phyloP scores from a whole-genome alignment of 2,888 invertebrate genomes.

The Tenthredo distinguenda region DNA sequence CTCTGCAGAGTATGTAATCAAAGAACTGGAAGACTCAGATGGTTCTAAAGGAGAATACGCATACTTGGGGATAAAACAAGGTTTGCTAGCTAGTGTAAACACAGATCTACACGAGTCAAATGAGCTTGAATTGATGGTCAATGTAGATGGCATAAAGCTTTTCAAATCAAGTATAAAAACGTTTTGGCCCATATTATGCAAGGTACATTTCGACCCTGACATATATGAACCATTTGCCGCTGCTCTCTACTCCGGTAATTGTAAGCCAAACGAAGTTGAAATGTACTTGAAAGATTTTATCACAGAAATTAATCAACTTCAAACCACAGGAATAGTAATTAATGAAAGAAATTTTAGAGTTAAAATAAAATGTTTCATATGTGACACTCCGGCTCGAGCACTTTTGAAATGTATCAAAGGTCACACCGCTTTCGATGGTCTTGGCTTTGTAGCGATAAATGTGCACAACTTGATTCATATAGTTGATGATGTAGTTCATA shows the following conservation, averaged over 20 bases:
- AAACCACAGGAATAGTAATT: neutral
- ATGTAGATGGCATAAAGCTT: neutral
- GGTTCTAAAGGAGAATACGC: neutral
- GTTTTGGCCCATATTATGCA: neutral
- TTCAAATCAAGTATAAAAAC: neutral
- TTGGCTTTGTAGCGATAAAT: conserved; percentile 21
- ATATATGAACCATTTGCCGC: conserved; percentile 2
- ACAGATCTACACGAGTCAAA: conserved; percentile 6
- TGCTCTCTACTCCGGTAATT: conserved; percentile 7
- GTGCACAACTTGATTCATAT: conserved; percentile 33
- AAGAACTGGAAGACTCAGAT: neutral
- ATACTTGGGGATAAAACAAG: neutral
- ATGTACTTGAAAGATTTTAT: conserved; percentile 4
- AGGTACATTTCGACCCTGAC: neutral
- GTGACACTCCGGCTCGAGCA: conserved; percentile 7
- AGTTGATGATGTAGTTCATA: conserved; percentile 35
- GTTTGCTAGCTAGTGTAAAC: neutral
- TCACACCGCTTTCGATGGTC: neutral
- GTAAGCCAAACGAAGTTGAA: neutral
- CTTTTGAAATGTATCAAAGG: neutral
- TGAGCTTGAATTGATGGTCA: neutral
- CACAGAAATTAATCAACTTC: neutral
- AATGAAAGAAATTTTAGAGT: conserved; percentile 20
- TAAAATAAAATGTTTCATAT: conserved; percentile 21
- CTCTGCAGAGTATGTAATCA: neutral